These are phyloP conservation scores for Caerostris darwini DNA, from an alignment of 1,140 invertebrate genomes.

Conservation along the genomic window DNA sequence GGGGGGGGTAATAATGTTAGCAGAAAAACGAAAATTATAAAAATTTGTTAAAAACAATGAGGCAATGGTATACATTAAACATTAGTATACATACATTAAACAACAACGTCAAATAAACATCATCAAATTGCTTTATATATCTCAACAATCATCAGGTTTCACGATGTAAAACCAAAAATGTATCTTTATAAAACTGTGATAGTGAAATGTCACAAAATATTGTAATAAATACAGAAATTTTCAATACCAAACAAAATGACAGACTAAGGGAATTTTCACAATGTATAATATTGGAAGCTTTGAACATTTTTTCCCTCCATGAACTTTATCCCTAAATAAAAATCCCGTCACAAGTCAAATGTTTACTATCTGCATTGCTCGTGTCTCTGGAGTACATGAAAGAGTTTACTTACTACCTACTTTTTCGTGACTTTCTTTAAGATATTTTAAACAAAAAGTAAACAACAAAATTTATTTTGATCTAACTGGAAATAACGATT, in stretches of 20 bases:
- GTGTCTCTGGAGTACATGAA: neutral
- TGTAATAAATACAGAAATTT: neutral
- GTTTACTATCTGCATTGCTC: slow-evolving; percentile 1
- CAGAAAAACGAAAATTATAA: no score
- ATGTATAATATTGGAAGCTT: slow-evolving; percentile 9
- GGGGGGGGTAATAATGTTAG: no score
- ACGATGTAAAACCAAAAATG: no score
- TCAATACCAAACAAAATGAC: neutral
- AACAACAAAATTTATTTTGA: neutral
- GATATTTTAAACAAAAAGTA: neutral
- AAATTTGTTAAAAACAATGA: no score
- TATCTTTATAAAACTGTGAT: neutral
- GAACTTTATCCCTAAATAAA: neutral
- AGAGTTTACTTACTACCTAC: neutral
- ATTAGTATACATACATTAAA: no score
- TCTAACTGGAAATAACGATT: neutral
- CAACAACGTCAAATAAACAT: no score
- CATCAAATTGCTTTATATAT: no score
- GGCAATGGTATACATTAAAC: no score
- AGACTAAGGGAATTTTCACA: neutral
- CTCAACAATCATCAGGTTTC: no score
- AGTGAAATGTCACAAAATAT: slow-evolving; percentile 8
- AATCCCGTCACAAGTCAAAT: neutral
- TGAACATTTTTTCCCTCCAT: neutral
- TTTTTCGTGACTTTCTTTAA: neutral